Percentiles rank a stretch among this genome's conserved stretches.
Evolutionary conservation across 2,797 vertebrate genomes (phyloP).

Genomic region (Eupleurogrammus muticus): DNA sequence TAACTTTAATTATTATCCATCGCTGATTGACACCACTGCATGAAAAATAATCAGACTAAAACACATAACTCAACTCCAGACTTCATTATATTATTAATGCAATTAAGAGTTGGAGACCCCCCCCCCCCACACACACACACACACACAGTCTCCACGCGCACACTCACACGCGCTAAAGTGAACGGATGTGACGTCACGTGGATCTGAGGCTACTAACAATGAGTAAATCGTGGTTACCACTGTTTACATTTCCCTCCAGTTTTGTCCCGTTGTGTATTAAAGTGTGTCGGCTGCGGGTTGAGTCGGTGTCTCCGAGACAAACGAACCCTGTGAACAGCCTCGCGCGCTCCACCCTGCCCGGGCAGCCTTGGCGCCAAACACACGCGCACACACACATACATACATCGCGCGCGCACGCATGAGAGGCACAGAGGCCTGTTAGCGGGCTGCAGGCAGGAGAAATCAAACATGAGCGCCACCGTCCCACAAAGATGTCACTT

Average conservation of each 20-base stretch:
- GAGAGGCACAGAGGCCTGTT: conserved; percentile 28
- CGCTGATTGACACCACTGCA: background rate
- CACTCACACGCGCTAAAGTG: too few relatives aligned
- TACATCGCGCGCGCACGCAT: background rate
- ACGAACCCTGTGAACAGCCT: background rate
- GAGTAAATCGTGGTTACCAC: background rate
- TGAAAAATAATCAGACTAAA: background rate
- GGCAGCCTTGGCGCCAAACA: conserved; percentile 83
- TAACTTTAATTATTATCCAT: too few relatives aligned
- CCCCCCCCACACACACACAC: too few relatives aligned
- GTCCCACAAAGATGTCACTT: conserved; percentile 74
- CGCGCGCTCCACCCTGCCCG: conserved; percentile 1
- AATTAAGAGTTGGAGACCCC: background rate
- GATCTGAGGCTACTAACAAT: background rate
- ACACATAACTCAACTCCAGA: background rate
- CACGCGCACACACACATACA: conserved; percentile 20
- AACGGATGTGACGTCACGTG: conserved; percentile 35
- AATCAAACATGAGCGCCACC: conserved; percentile 83
- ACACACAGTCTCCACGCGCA: too few relatives aligned
- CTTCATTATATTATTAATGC: background rate
- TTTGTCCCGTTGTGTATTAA: fast-evolving
- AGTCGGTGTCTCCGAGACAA: background rate
- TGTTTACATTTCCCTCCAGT: conserved; percentile 2
- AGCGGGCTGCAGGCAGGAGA: conserved; percentile 47
- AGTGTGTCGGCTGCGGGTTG: background rate